Percentiles rank a stretch among this genome's conserved stretches.
Evolutionary conservation across 1,140 invertebrate genomes (phyloP).

Genomic region (Diachasmimorpha longicaudata): DNA sequence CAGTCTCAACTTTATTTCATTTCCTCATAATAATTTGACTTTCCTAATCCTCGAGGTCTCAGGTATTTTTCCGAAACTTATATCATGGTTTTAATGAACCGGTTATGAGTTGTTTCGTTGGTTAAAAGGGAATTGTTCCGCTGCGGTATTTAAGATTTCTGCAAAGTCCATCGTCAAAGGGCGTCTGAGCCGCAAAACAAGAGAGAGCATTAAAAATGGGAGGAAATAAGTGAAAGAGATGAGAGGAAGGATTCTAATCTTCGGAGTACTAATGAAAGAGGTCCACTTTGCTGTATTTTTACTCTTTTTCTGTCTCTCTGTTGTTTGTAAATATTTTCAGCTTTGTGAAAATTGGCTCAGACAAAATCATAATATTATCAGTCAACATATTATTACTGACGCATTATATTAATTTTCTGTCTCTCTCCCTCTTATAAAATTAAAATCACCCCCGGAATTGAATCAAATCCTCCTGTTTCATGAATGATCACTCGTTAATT

Average conservation of each 20-base stretch:
- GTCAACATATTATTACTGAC: too few relatives aligned
- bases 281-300: background rate
- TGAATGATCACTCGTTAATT: too few relatives aligned
- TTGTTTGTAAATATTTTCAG: background rate
- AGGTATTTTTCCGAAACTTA: background rate
- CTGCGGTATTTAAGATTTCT: background rate
- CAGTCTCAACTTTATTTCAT: too few relatives aligned
- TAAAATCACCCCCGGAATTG: too few relatives aligned
- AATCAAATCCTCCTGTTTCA: too few relatives aligned
- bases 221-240: background rate
- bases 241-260: background rate
- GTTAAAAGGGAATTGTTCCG: background rate
- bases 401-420: too few relatives aligned
- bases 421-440: too few relatives aligned
- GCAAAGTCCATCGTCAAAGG: background rate
- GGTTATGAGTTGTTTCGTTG: background rate
- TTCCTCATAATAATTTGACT: too few relatives aligned
- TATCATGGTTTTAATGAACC: background rate
- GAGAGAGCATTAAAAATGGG: background rate
- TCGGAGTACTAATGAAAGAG: background rate
- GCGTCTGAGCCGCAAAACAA: background rate
- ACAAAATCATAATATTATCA: too few relatives aligned
- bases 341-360: too few relatives aligned
- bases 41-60: too few relatives aligned
- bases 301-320: background rate